phyloP scores from a whole-genome alignment of 2,113 vertebrate species.

The Nothocercus nigrocapillus region DNA sequence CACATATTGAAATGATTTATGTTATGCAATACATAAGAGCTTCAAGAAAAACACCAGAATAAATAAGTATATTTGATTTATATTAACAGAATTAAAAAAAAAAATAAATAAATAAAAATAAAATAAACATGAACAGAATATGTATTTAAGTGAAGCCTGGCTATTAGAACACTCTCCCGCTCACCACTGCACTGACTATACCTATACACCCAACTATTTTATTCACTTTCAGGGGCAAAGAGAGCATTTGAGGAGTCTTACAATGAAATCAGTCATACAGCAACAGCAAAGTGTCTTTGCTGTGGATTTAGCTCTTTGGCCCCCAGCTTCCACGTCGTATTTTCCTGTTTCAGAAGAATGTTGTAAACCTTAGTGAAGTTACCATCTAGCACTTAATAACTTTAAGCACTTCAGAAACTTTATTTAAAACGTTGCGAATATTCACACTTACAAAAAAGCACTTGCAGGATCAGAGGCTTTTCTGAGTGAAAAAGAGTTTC shows the following conservation, averaged over 20 bases:
- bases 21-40: background rate
- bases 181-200: background rate
- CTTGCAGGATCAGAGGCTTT: background rate
- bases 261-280: fast-evolving
- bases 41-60: background rate
- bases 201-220: background rate
- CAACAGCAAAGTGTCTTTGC: background rate
- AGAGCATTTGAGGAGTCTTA: background rate
- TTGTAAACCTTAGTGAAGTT: background rate
- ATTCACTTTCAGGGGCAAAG: background rate
- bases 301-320: fast-evolving
- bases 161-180: background rate
- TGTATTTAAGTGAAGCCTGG: background rate
- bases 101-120: background rate
- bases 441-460: background rate
- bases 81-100: background rate
- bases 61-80: background rate
- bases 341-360: background rate
- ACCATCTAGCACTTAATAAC: fast-evolving
- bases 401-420: background rate
- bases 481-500: background rate
- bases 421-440: background rate
- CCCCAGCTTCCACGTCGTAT: background rate
- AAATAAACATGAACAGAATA: background rate
- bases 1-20: background rate